phyloP scores from a whole-genome alignment of 2,797 vertebrate species.

The Lateolabrax maculatus region DNA sequence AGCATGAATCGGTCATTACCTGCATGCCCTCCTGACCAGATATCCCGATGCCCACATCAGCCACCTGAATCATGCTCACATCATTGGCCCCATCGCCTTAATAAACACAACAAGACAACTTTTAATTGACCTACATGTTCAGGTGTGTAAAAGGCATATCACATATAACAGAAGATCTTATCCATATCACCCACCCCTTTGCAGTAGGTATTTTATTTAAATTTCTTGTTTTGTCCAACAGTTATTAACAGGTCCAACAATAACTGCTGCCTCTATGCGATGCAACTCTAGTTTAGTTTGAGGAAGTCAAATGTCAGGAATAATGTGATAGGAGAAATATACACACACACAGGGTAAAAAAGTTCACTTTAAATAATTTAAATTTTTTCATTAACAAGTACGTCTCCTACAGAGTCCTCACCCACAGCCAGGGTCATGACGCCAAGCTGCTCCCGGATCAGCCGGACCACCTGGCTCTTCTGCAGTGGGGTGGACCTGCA shows the following conservation, averaged over 20 bases:
- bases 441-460: slow-evolving; percentile 87
- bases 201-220: not conserved
- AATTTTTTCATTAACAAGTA: too few relatives aligned
- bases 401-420: slow-evolving; percentile 81
- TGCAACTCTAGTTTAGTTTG: not conserved
- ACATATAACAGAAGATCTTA: not conserved
- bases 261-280: not conserved
- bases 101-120: not conserved
- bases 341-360: not conserved
- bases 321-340: not conserved
- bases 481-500: slow-evolving; percentile 95
- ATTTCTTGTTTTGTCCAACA: not conserved
- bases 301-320: not conserved
- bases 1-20: slow-evolving; percentile 77
- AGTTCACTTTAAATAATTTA: not conserved
- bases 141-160: not conserved
- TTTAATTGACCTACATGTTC: not conserved
- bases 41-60: slow-evolving; percentile 93
- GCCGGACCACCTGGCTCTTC: slow-evolving; percentile 92
- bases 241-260: not conserved
- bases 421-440: slow-evolving; percentile 95
- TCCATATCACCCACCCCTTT: not conserved
- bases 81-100: slow-evolving; percentile 98
- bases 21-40: slow-evolving; percentile 98
- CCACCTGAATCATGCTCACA: slow-evolving; percentile 98